Base-by-base conservation (phyloP, 2,113 vertebrate species). In the Lathamus discolor region DNA sequence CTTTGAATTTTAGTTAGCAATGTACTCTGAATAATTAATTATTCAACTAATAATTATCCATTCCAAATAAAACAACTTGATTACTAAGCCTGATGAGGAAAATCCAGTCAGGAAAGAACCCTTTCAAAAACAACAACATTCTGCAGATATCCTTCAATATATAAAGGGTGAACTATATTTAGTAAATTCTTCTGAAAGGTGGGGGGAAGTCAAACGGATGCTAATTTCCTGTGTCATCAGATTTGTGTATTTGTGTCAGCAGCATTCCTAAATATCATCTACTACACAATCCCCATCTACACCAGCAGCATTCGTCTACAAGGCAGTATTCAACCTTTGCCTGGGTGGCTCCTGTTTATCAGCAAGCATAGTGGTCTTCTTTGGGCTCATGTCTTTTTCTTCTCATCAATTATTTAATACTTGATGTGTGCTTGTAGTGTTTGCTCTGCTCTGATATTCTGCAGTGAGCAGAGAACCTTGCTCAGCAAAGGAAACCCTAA, bases 61-160 rank as follows among this genome's bases (percentile, higher is more conserved):
- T 94, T 75, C 77, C 75, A 81, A 96, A 88, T 90, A 87, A 93
- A 94, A 69, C 87, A 52, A 82, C 92, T 93, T 96, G 95, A 96
- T 96, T 96, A 89, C 88, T 93, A 82, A 93, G 83, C 63, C 86
- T 96, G 93, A 96, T 96, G 96, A 93, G 51, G 52, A 72, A 90
- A 93, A 96, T 73, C 93, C 93, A 90, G 78, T 80, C 57, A 95
- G 88, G 83, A 93, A 96, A 85, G 93, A 96, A 83, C 84, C 77
- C 86, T 88, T 92, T 82, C 88, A 92, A 95, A 96, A 95, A 90
- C 90, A 90, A 73, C 83, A 92, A 86, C 94, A 88, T 91, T 94
- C 82, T 90, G 83, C 92, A 88, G 92, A 85, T 94, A 96, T 52
- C 82, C 79, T 61, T 97, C 93, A 85, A 94, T 93, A 86, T 94